Conservation (phyloP, 2,888 invertebrate species). For the Drosophila picticornis region DNA sequence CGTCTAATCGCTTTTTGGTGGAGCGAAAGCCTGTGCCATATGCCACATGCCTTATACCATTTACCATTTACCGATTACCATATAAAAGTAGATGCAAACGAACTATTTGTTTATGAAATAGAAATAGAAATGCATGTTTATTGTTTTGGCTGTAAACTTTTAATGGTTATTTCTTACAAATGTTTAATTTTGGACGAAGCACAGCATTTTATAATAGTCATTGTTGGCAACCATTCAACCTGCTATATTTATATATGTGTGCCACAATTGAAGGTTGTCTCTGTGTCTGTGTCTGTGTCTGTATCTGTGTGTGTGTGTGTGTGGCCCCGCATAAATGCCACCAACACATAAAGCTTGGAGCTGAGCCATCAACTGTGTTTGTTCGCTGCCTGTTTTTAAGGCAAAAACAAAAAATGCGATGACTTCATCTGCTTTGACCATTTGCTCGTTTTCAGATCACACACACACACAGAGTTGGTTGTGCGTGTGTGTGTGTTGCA, state of each 20-base stretch:
- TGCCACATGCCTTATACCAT: not conserved
- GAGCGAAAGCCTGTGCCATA: not conserved
- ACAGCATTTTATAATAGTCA: not conserved
- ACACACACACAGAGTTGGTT: slow-evolving; percentile 8
- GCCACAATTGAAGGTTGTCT: slow-evolving; percentile 1
- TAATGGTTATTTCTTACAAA: not conserved
- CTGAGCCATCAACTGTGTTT: slow-evolving; percentile 40
- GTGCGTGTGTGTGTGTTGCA: slow-evolving; percentile 27
- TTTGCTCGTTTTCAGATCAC: slow-evolving; percentile 44
- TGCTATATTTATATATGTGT: slow-evolving; percentile 14
- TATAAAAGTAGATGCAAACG: too few species aligned
- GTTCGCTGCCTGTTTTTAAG: slow-evolving; percentile 49
- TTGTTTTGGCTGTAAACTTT: not conserved
- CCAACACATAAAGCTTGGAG: slow-evolving; percentile 25
- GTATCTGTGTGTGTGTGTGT: slow-evolving; percentile 16
- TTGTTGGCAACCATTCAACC: slow-evolving; percentile 26
- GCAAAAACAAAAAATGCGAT: slow-evolving; percentile 65
- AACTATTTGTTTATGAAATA: not conserved
- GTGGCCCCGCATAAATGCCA: slow-evolving; percentile 5
- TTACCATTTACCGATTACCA: too few species aligned
- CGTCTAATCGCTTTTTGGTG: not conserved
- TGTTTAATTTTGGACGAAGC: not conserved
- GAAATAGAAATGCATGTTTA: not conserved
- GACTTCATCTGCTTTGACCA: slow-evolving; percentile 69
- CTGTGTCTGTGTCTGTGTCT: not conserved